Evolutionary conservation across 1,140 invertebrate genomes (phyloP).

Genomic region (Leguminivora glycinivorella): DNA sequence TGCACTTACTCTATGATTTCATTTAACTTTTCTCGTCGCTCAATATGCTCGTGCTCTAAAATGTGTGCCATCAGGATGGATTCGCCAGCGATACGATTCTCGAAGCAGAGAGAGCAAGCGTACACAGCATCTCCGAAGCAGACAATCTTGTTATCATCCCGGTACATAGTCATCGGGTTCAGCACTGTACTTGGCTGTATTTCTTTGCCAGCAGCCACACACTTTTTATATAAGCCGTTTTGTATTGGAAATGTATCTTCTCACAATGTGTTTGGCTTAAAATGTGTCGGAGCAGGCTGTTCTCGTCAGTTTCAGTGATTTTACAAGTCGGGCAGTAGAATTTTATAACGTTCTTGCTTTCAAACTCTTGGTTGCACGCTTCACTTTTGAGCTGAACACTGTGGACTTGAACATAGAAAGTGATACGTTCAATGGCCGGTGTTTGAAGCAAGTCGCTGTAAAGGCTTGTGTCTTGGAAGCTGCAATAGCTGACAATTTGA

Average conservation of each 20-base stretch:
- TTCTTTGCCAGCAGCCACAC: slow-evolving; percentile 58
- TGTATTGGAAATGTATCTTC: slow-evolving; percentile 71
- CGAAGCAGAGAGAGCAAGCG: slow-evolving; percentile 70
- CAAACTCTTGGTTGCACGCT: slow-evolving; percentile 35
- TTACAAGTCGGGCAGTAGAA: slow-evolving; percentile 64
- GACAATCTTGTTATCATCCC: slow-evolving; percentile 73
- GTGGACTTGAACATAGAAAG: slow-evolving; percentile 70
- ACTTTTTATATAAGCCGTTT: slow-evolving; percentile 73
- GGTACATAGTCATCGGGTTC: slow-evolving; percentile 70
- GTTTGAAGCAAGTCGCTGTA: slow-evolving; percentile 58
- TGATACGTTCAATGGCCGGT: slow-evolving; percentile 64
- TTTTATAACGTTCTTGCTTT: slow-evolving; percentile 49
- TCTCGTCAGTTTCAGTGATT: slow-evolving; percentile 53
- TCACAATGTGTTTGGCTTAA: slow-evolving; percentile 64
- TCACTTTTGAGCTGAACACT: slow-evolving; percentile 62
- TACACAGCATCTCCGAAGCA: slow-evolving; percentile 71
- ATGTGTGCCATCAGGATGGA: slow-evolving; percentile 68
- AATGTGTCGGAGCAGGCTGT: slow-evolving; percentile 60
- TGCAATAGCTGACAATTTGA: slow-evolving; percentile 63
- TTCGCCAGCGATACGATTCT: slow-evolving; percentile 66
- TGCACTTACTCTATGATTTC: slow-evolving; percentile 50
- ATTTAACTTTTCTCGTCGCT: slow-evolving; percentile 49
- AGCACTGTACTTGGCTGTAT: slow-evolving; percentile 70
- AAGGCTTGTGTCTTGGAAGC: slow-evolving; percentile 60
- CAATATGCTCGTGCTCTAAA: slow-evolving; percentile 49